Base-by-base conservation (phyloP, 1,140 invertebrate genomes). In the Muscidifurax raptorellus region DNA sequence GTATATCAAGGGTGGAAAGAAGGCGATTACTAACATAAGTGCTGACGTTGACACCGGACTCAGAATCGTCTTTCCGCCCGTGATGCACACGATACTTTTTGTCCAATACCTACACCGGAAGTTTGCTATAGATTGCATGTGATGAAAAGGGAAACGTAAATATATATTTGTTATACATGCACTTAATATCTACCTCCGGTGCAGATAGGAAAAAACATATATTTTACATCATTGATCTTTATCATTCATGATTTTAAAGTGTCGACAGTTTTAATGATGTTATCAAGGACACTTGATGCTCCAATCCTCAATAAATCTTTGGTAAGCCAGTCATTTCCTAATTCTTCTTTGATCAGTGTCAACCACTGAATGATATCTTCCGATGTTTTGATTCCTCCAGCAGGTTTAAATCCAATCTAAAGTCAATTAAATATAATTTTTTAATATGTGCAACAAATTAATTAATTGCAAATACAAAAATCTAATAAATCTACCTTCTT, bases 371-470 rank as follows among this genome's bases (percentile, higher is more conserved):
- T 93, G 0, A 97, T 97, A 93, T 99, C 97, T 83, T 95, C 94
- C 0, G 96, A 94, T n/a, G 96, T 97, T 86, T 96, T 95, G 77
- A 99, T 97, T 30, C 99, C 99, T 74, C 99, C 99, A 71, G 99
- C 99, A 83, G 99, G 98, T 93, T 99, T 99, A 47, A 99, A 95
- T 2, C 99, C 99, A 89, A 99, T 95, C 97, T 98, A 66, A 84
- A 92, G 90, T 89, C 89, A 79, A 72, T 10, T 18, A 15, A 71
- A 83, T 40, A n/a, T 69, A 12, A 32, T 69, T 28, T 10, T n/a
- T 69, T 69, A 28, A 69, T 67, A 27, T 69, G 25, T 69, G 76
- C 36, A 85, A 86, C 69, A 78, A 83, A 40, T 71, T n/a, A 81
- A 32, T 40, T 27, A 47, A 40, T 76, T 66, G 6, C 78, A 25